These are phyloP conservation scores for Zingel zingel DNA, from an alignment of 2,113 vertebrate genomes.

Conservation along the genomic window DNA sequence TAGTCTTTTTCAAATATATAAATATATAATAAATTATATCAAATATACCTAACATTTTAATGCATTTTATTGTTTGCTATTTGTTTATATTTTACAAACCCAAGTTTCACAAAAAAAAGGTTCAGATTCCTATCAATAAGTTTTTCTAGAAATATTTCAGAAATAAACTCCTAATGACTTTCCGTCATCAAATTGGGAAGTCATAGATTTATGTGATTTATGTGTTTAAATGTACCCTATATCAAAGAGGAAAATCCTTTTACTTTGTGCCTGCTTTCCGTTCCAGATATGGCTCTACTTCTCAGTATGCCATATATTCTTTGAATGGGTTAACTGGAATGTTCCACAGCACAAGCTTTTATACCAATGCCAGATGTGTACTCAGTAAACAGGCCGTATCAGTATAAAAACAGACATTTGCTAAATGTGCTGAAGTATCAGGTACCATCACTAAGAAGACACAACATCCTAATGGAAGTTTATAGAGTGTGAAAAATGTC, in stretches of 20 bases:
- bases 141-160: too few species aligned
- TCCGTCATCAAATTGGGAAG: too few species aligned
- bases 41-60: too few species aligned
- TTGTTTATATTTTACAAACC: too few species aligned
- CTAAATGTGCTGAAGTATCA: slow-evolving; percentile 13
- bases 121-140: too few species aligned
- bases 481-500: background rate
- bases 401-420: slow-evolving; percentile 43
- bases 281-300: slow-evolving; percentile 32
- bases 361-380: slow-evolving; percentile 53
- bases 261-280: background rate
- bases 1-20: too few species aligned
- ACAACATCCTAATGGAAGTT: background rate
- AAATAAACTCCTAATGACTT: too few species aligned
- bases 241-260: slow-evolving; percentile 3
- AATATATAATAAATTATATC: too few species aligned
- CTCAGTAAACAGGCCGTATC: slow-evolving; percentile 59
- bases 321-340: slow-evolving; percentile 51
- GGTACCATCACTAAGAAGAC: background rate
- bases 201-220: too few species aligned
- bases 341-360: slow-evolving; percentile 16
- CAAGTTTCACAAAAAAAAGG: too few species aligned
- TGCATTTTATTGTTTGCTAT: too few species aligned
- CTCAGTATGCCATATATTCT: slow-evolving; percentile 30
- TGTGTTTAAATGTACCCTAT: background rate